phyloP scores from a whole-genome alignment of 2,797 vertebrate genomes.

The Philypnodon macrostomus region DNA sequence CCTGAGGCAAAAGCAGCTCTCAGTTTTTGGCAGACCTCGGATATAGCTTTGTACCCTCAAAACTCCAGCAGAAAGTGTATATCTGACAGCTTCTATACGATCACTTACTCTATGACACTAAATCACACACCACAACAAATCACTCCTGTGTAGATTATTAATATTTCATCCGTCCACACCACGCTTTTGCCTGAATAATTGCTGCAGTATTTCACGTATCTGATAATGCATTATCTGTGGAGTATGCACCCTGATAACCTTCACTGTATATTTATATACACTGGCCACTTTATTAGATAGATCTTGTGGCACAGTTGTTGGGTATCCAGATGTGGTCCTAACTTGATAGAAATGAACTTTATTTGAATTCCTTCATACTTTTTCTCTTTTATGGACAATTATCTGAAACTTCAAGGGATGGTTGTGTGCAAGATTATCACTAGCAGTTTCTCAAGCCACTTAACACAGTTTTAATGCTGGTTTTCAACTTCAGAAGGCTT shows the following conservation, averaged over 20 bases:
- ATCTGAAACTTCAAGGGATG: no score
- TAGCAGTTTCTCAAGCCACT: no score
- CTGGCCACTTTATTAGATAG: no score
- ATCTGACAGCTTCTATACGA: constrained; percentile 14
- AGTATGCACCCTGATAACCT: constrained; percentile 44
- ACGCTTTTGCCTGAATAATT: constrained; percentile 50
- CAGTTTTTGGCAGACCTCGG: constrained; percentile 36
- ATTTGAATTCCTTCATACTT: no score
- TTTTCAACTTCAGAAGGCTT: no score
- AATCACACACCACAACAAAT: constrained; percentile 48
- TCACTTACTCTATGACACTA: constrained; percentile 41
- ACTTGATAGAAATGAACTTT: no score
- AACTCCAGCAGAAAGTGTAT: constrained; percentile 24
- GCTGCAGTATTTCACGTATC: constrained; percentile 50
- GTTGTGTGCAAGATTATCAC: no score
- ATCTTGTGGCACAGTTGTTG: no score
- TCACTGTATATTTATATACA: constrained; percentile 14
- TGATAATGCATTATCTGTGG: constrained; percentile 45
- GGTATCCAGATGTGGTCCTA: no score
- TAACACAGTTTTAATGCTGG: no score
- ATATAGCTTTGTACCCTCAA: constrained; percentile 15
- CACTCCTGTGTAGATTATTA: constrained; percentile 39
- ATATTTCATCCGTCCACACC: constrained; percentile 42
- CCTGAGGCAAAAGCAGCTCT: constrained; percentile 20
- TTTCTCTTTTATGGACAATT: no score